Evolutionary conservation across 2,888 invertebrate genomes (phyloP).

Genomic region (Hesperia comma): DNA sequence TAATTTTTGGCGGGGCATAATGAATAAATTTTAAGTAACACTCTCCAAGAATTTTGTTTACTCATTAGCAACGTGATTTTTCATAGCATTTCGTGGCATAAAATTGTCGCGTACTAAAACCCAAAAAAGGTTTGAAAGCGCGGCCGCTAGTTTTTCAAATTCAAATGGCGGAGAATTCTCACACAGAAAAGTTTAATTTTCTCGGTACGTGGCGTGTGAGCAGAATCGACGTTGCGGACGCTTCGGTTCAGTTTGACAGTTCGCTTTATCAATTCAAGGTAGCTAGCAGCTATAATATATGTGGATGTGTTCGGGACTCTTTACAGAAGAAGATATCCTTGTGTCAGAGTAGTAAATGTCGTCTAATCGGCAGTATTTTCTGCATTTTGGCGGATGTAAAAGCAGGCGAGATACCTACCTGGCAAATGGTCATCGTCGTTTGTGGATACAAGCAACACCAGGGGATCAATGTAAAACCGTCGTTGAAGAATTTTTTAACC

Average conservation of each 20-base stretch:
- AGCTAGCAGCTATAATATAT: not conserved
- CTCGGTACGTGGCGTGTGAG: constrained; percentile 10
- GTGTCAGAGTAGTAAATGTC: not conserved
- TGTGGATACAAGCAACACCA: too few relatives aligned
- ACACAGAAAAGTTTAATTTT: constrained; percentile 15
- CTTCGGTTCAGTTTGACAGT: constrained; percentile 8
- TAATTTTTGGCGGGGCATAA: too few relatives aligned
- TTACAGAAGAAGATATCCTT: not conserved
- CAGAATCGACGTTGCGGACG: constrained; percentile 5
- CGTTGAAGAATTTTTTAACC: too few relatives aligned
- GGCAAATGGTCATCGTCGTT: too few relatives aligned
- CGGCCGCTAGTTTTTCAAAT: constrained; percentile 3
- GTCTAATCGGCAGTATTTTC: too few relatives aligned
- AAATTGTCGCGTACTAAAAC: not conserved
- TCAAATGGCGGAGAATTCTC: constrained; percentile 8
- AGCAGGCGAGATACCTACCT: too few relatives aligned
- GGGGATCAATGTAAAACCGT: too few relatives aligned
- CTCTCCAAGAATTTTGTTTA: too few relatives aligned
- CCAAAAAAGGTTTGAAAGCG: not conserved
- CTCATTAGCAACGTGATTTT: too few relatives aligned
- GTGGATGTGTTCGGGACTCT: not conserved
- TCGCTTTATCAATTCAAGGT: constrained; percentile 9
- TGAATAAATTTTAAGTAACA: too few relatives aligned
- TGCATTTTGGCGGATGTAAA: too few relatives aligned
- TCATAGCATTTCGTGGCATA: not conserved